Base-by-base conservation (phyloP, 1,140 invertebrate species). In the Belonocnema kinseyi region DNA sequence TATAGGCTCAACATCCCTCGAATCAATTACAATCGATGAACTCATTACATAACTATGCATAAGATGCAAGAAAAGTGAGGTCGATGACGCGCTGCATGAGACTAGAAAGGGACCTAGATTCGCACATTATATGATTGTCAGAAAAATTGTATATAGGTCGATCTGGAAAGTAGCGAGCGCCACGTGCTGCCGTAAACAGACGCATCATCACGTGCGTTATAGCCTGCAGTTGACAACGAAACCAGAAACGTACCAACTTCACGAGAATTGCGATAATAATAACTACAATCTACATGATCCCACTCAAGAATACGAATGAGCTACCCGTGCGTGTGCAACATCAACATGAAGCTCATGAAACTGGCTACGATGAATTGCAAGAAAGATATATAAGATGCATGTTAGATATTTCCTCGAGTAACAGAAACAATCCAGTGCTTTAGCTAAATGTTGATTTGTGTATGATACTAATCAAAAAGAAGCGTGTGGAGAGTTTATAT, bases 61-160 rank as follows among this genome's bases (percentile, higher is more conserved):
- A 66, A 66, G 61, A n/a, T n/a, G 61, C n/a, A 66, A 66, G 61
- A 66, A 66, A 66, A 66, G 61, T 66, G 61, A 66, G 61, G 14
- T 33, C 33, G 33, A 66, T 46, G 61, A 66, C 13, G 40, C 40
- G 33, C 33, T 46, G 61, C 33, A 26, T 33, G 16, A 66, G 26
- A 66, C 21, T 66, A 66, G 61, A 66, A 66, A 66, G 61, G 61
- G 26, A 66, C 61, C 61, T 66, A 66, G 61, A 66, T 66, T 40
- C 61, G 40, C 61, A 46, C 26, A n/a, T 26, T n/a, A 66, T 40
- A 66, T 66, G 33, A 46, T 66, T n/a, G 21, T 26, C 33, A 66
- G n/a, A 40, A 66, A 40, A 40, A 40, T 66, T 66, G 17, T 56
- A 66, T 66, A 66, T 66, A 66, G 61, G 61, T 66, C 61, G 26